Percentiles rank a stretch among this genome's conserved stretches.
Evolutionary conservation across 2,113 vertebrate genomes (phyloP).

Genomic region (Plecturocebus donacophilus): DNA sequence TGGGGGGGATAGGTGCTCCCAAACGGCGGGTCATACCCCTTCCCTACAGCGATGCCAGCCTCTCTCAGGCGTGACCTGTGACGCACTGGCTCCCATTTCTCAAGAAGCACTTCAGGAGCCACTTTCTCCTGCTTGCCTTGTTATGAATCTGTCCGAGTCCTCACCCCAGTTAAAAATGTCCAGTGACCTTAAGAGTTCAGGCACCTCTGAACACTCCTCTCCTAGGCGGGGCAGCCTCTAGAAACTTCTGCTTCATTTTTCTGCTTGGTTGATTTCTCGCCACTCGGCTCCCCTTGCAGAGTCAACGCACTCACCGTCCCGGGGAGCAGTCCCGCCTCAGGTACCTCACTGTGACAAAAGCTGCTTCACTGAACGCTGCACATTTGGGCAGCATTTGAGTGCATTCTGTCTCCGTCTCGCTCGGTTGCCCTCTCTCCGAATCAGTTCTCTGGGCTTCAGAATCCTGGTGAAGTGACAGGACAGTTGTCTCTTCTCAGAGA

Average conservation of each 20-base stretch:
- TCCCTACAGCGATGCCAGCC: not conserved
- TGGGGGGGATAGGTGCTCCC: not conserved
- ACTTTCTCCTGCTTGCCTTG: not conserved
- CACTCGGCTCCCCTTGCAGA: not conserved
- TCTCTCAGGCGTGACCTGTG: not conserved
- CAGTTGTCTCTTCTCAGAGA: not conserved
- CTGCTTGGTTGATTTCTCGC: not conserved
- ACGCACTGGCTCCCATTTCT: not conserved
- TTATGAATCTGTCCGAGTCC: not conserved
- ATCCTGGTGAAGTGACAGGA: not conserved
- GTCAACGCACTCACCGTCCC: not conserved
- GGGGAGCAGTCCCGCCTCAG: not conserved
- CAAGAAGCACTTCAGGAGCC: not conserved
- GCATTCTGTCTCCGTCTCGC: not conserved
- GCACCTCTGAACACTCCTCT: not conserved
- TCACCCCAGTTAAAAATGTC: not conserved
- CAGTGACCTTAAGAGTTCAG: not conserved
- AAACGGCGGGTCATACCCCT: not conserved
- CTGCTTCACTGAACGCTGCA: not conserved
- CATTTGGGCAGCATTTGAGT: not conserved
- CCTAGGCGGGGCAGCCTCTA: not conserved
- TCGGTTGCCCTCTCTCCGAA: not conserved
- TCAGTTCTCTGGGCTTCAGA: not conserved
- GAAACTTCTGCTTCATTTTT: not conserved
- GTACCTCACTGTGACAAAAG: not conserved